Percentiles rank a stretch among this genome's conserved stretches.
These are phyloP conservation scores for Anomalospiza imberbis DNA, from an alignment of 2,797 vertebrate species.

Conservation along the genomic window DNA sequence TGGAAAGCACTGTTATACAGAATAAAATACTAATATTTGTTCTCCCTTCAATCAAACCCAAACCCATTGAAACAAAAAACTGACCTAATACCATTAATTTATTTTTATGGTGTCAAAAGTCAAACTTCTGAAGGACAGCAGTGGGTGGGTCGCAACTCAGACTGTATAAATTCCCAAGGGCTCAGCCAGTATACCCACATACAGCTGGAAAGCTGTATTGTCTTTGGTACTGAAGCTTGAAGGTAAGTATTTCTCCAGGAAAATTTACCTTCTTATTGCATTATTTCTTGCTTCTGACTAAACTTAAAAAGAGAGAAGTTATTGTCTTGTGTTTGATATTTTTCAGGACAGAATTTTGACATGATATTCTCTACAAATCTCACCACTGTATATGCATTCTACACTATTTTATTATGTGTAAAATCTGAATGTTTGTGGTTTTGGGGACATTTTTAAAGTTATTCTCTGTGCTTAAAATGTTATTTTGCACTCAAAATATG, in stretches of 20 bases:
- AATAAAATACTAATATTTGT: constrained; percentile 22
- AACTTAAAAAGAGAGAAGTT: neutral
- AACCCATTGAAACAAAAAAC: neutral
- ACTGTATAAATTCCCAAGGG: constrained; percentile 27
- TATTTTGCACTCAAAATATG: neutral
- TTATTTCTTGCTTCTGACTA: neutral
- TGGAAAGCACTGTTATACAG: neutral
- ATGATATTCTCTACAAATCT: neutral
- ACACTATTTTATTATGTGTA: neutral
- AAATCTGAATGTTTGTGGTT: neutral
- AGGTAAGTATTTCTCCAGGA: constrained; percentile 16
- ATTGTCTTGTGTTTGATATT: neutral
- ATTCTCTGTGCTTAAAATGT: neutral
- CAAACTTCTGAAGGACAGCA: constrained; percentile 1
- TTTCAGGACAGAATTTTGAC: neutral
- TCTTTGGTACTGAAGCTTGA: neutral
- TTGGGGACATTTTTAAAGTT: neutral
- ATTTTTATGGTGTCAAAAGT: constrained; percentile 19
- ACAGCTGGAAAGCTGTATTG: constrained; percentile 39
- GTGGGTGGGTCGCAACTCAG: neutral
- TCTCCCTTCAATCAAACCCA: neutral
- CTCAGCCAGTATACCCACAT: neutral
- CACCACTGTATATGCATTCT: neutral
- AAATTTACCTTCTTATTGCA: neutral
- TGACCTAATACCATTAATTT: neutral